Percentiles rank a stretch among this genome's conserved stretches.
Conservation (phyloP, 64 coral and sea anemone species). For the Stylophora pistillata region DNA sequence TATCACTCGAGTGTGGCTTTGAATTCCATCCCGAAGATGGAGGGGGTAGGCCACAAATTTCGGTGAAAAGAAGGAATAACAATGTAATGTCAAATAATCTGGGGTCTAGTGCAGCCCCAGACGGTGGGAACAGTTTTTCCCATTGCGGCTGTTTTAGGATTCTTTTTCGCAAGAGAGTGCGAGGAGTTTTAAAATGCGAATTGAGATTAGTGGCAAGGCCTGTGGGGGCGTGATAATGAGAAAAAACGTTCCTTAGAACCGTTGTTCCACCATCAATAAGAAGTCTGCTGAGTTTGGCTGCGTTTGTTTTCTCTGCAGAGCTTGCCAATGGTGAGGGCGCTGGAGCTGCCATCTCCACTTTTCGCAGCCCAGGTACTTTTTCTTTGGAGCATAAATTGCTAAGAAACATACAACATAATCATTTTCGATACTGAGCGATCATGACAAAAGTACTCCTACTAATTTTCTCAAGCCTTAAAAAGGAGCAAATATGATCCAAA, state of each 20-base stretch:
- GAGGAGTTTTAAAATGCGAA: background rate
- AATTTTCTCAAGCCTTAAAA: too few species aligned
- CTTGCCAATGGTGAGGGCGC: background rate
- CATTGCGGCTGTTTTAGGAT: background rate
- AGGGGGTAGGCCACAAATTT: conserved; percentile 1
- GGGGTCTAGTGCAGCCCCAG: conserved; percentile 7
- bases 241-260: conserved; percentile 2
- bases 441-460: too few species aligned
- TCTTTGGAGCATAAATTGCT: too few species aligned
- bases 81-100: conserved; percentile 36
- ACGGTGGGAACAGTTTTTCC: background rate
- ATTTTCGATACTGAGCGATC: too few species aligned
- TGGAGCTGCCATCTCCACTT: background rate
- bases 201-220: conserved; percentile 6
- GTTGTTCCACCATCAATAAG: conserved; percentile 56
- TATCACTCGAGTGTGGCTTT: background rate
- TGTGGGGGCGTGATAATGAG: background rate
- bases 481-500: too few species aligned
- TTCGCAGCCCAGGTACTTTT: too few species aligned
- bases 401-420: too few species aligned
- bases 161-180: background rate
- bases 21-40: background rate
- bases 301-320: conserved; percentile 34
- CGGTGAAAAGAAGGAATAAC: background rate
- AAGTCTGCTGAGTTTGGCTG: conserved; percentile 29